A percentile compares a stretch with the other conserved stretches of the same genome.
These are phyloP conservation scores for Chloroclysta siterata DNA, from an alignment of 2,888 invertebrate genomes.

Conservation along the genomic window DNA sequence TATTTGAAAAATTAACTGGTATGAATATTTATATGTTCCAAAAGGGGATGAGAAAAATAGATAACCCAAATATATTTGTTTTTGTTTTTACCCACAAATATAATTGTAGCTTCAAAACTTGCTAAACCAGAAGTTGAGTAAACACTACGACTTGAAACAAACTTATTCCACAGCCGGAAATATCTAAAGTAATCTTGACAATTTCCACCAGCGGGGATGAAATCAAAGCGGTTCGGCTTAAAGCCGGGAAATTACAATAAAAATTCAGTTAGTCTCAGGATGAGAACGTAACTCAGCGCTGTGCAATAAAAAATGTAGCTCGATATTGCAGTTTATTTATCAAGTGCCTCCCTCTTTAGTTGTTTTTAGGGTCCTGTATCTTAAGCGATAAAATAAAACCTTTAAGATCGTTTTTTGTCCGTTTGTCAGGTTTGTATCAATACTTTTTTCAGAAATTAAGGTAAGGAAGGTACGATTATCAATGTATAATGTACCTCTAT, in stretches of 20 bases:
- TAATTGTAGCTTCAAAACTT: too few relatives aligned
- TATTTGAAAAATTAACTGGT: too few relatives aligned
- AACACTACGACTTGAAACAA: not conserved
- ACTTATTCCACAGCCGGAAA: not conserved
- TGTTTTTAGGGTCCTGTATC: not conserved
- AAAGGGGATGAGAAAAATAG: too few relatives aligned
- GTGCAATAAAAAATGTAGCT: constrained; percentile 20
- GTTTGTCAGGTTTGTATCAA: too few relatives aligned
- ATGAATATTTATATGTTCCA: too few relatives aligned
- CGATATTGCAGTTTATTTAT: constrained; percentile 16
- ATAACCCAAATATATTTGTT: too few relatives aligned
- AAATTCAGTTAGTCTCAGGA: constrained; percentile 28
- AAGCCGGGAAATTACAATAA: constrained; percentile 29
- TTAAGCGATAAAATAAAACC: not conserved
- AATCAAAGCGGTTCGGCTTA: constrained; percentile 19
- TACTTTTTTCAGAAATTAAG: too few relatives aligned
- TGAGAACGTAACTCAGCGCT: constrained; percentile 20
- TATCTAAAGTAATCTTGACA: not conserved
- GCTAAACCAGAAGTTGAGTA: not conserved
- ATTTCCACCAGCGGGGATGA: constrained; percentile 10
- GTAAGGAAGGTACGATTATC: too few relatives aligned
- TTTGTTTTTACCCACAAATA: too few relatives aligned
- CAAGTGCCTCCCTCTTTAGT: constrained; percentile 6
- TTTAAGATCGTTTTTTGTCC: too few relatives aligned
- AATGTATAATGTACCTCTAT: too few relatives aligned